Evolutionary conservation across 2,888 invertebrate genomes (phyloP), one percentile per base, ranked within the genome.

Genomic region (Lottia gigantea): DNA sequence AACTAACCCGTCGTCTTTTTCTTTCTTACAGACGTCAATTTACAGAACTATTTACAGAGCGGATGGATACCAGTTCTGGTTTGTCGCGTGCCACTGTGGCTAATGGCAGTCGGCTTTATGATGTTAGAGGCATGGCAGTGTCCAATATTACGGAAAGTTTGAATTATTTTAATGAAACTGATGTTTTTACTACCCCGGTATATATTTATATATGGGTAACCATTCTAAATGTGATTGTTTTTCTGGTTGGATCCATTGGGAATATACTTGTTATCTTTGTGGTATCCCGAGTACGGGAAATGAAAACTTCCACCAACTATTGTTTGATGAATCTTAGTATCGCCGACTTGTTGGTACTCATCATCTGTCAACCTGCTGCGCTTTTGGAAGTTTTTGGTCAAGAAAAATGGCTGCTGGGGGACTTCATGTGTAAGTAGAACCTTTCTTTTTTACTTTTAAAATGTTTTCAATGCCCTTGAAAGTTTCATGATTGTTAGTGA

Each of bases 181-280:
- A 62, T n/a, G 31, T 55, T 3, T 74, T 72, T n/a, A 47, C 16
- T 15, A 46, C 73, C 6, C 79, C 82, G 0, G 25, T 92, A 85
- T 96, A 96, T 91, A 94, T 96, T 88, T 92, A 95, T 79, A 93
- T 93, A 68, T 94, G 94, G 1, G 95, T 96, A 14, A 95, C 96
- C 92, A 91, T 94, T 31, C 93, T 95, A 82, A 96, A 96, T 89
- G 93, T 94, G 83, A 91, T 94, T 78, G 95, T 97, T 81, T 94
- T 97, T 92, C 92, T 95, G 84, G 90, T 96, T 80, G 97, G 97
- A 49, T 94, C 96, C 75, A 92, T 95, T 78, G 97, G 97, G 26
- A 97, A 97, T 87, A 92, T 95, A 75, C 94, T 97, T 93, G 97
- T 96, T 86, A 95, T 96, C 47, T 92, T 96, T 84, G 96, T 97